Base-by-base conservation (phyloP, 2,888 invertebrate species). In the Spisula solida region DNA sequence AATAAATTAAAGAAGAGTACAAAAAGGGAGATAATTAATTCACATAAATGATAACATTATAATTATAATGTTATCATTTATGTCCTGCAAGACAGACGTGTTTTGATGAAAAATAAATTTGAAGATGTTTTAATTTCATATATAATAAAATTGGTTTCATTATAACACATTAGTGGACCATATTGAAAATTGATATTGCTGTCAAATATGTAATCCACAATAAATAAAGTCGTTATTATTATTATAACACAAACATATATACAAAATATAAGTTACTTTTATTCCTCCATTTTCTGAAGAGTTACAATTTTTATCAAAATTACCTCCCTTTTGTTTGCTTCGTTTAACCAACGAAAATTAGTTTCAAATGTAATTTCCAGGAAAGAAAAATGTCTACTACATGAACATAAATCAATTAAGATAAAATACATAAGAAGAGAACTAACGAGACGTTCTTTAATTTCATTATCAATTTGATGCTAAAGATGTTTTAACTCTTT, bases 381-480 rank as follows among this genome's bases (percentile, higher is more conserved):
- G 75, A 75, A 75, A 75, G 75, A 75, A 75, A 75, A 75, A 75
- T 75, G 75, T 75, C 75, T 75, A 18, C 75, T 34, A 34, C 31
- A 75, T 31, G 75, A 34, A 14, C 34, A 75, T 75, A 75, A 75
- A 75, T 75, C 75, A 75, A 75, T 75, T 75, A 75, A 16, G 29
- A 75, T 31, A 75, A 34, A 75, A 75, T 34, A 75, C 75, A 75
- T 34, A 31, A 1, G 34, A 75, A 70, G 31, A 70, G 31, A 75
- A 75, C 12, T 75, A 75, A 75, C 18, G 29, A 75, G 75, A 75
- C 34, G 14, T 75, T 75, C 75, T 75, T 31, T 75, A 75, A 75
- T 75, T 80, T 80, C 80, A 80, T 47, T 47, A 80, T 80, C 80
- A 80, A 80, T 48, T 80, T 51, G 20, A 47, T 51, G 51, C 80